Conservation (phyloP, 2,797 vertebrate species). For the Hapalemur alaotrensis region DNA sequence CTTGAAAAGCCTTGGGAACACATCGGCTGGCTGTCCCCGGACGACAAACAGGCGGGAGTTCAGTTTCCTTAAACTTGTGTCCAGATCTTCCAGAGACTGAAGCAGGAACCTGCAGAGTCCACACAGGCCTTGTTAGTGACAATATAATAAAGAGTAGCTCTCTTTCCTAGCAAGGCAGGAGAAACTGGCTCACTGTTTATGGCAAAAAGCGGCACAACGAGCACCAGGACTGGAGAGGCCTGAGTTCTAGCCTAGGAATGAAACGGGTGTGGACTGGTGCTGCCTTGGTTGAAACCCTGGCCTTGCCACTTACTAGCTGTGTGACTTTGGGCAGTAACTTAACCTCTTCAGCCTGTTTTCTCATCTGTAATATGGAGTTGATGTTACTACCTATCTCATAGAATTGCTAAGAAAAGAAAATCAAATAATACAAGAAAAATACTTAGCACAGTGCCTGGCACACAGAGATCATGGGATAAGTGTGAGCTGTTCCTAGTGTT, state of each 20-base stretch:
- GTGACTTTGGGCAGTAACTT: not conserved
- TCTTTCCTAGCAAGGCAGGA: not conserved
- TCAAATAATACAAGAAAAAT: not conserved
- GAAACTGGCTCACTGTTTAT: no score
- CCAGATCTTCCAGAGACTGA: conserved; percentile 95
- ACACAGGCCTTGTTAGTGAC: conserved; percentile 50
- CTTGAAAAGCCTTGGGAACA: conserved; percentile 97
- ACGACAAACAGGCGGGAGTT: conserved; percentile 95
- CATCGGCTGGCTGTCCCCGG: conserved; percentile 94
- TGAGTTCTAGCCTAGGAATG: not conserved
- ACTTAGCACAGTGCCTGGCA: not conserved
- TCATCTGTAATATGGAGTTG: not conserved
- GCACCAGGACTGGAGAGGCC: not conserved
- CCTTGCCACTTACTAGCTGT: not conserved
- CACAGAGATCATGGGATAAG: not conserved
- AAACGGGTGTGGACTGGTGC: accelerated
- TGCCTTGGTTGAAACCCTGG: not conserved
- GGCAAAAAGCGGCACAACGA: not conserved
- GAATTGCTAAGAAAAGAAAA: not conserved
- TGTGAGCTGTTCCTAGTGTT: not conserved
- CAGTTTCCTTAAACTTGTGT: conserved; percentile 93
- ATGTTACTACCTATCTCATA: not conserved
- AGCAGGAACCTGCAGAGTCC: conserved; percentile 90
- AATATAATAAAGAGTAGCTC: not conserved
- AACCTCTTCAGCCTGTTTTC: not conserved